A percentile compares a stretch with the other conserved stretches of the same genome.
Conservation (phyloP, 2,888 invertebrate species). For the Opisthograptis luteolata region DNA sequence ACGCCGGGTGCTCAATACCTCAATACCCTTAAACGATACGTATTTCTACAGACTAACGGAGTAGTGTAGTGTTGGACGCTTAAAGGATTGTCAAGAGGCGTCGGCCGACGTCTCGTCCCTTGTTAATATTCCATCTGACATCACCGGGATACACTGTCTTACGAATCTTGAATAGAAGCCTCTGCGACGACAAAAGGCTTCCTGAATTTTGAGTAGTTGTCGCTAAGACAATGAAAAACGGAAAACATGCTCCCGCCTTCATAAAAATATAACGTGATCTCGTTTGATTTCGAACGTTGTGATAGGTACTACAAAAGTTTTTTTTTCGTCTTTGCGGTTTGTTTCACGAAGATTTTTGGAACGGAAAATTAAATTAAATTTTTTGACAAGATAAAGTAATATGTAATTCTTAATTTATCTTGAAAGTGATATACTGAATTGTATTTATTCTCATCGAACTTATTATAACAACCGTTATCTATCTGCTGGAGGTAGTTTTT, state of each 20-base stretch:
- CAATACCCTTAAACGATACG: background rate
- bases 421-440: too few relatives aligned
- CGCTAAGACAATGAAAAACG: slow-evolving; percentile 52
- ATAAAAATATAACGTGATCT: slow-evolving; percentile 55
- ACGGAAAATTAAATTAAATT: too few relatives aligned
- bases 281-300: slow-evolving; percentile 47
- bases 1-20: background rate
- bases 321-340: too few relatives aligned
- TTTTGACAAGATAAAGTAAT: too few relatives aligned
- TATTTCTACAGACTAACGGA: slow-evolving; percentile 12
- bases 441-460: too few relatives aligned
- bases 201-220: slow-evolving; percentile 71
- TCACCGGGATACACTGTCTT: slow-evolving; percentile 65
- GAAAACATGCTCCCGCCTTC: slow-evolving; percentile 47
- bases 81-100: slow-evolving; percentile 61
- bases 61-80: slow-evolving; percentile 39
- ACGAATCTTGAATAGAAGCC: slow-evolving; percentile 70
- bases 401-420: too few relatives aligned
- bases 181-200: slow-evolving; percentile 66
- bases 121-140: slow-evolving; percentile 74
- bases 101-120: slow-evolving; percentile 60
- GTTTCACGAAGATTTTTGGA: too few relatives aligned
- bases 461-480: too few relatives aligned
- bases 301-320: slow-evolving; percentile 38
- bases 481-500: too few relatives aligned